Conservation (phyloP, 2,888 invertebrate species). For the Priocnemis perturbator region DNA sequence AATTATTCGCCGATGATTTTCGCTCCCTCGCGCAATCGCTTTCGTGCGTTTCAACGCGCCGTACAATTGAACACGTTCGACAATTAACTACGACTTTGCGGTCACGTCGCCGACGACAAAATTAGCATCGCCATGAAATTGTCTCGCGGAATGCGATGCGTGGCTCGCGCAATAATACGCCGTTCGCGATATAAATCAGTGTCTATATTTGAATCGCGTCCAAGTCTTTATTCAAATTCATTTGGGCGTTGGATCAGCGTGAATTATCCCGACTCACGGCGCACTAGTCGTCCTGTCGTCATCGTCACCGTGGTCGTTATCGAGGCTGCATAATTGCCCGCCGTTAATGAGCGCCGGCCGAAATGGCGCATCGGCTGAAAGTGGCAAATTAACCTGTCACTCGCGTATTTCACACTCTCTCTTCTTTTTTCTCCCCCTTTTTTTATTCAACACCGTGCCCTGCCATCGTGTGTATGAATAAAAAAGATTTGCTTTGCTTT, state of each 20-base stretch:
- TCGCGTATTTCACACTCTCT: neutral
- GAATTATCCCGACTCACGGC: conserved; percentile 24
- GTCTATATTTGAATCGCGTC: conserved; percentile 55
- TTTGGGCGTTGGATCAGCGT: conserved; percentile 50
- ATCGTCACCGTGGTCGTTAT: conserved; percentile 25
- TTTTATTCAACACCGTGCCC: neutral
- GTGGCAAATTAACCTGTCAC: neutral
- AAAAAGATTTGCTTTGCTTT: neutral
- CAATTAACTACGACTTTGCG: conserved; percentile 31
- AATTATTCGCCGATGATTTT: neutral
- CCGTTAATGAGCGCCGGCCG: conserved; percentile 3
- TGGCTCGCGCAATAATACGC: conserved; percentile 47
- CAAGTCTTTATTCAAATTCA: conserved; percentile 56
- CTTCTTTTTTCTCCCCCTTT: neutral
- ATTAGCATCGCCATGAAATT: conserved; percentile 52
- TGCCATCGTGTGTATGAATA: neutral
- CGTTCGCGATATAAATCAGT: conserved; percentile 49
- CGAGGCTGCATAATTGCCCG: conserved; percentile 41
- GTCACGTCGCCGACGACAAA: conserved; percentile 31
- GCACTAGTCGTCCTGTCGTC: too few relatives aligned
- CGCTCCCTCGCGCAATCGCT: too few relatives aligned
- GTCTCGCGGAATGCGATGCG: conserved; percentile 34
- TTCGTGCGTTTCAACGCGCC: too few relatives aligned
- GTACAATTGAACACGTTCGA: conserved; percentile 1
- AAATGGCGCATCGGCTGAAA: neutral